These are phyloP conservation scores for Cyphomyrmex costatus DNA, from an alignment of 1,140 invertebrate species.

Conservation along the genomic window DNA sequence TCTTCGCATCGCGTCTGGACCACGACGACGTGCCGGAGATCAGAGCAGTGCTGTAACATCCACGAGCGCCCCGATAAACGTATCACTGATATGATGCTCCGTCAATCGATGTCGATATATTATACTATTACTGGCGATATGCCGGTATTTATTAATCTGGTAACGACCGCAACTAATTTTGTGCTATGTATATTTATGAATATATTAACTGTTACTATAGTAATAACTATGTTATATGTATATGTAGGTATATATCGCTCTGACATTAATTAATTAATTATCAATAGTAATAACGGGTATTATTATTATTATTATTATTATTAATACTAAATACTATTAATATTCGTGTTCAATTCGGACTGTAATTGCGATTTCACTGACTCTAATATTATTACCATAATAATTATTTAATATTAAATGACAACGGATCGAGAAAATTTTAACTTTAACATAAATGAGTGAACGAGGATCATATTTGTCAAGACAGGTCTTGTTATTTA, in stretches of 20 bases:
- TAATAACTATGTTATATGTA: too few relatives aligned
- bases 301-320: background rate
- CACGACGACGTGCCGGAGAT: conserved; percentile 77
- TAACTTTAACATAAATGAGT: too few relatives aligned
- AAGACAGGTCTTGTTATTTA: too few relatives aligned
- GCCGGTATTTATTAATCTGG: background rate
- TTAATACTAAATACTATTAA: background rate
- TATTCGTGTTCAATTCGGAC: background rate
- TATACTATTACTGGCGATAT: background rate
- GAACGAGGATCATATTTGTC: too few relatives aligned
- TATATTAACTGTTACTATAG: conserved; percentile 5
- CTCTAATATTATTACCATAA: background rate
- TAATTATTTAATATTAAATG: too few relatives aligned
- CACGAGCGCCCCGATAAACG: background rate
- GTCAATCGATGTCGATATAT: conserved; percentile 4
- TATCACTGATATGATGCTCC: background rate
- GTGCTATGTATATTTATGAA: background rate
- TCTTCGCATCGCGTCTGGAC: conserved; percentile 77
- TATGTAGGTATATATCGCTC: too few relatives aligned
- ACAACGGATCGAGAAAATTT: too few relatives aligned
- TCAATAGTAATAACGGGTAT: too few relatives aligned
- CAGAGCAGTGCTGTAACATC: conserved; percentile 74
- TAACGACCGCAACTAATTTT: background rate
- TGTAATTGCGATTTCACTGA: background rate
- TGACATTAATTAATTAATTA: too few relatives aligned